Percentiles rank a stretch among this genome's conserved stretches.
Evolutionary conservation across 2,113 vertebrate genomes (phyloP).

Genomic region (Galemys pyrenaicus): DNA sequence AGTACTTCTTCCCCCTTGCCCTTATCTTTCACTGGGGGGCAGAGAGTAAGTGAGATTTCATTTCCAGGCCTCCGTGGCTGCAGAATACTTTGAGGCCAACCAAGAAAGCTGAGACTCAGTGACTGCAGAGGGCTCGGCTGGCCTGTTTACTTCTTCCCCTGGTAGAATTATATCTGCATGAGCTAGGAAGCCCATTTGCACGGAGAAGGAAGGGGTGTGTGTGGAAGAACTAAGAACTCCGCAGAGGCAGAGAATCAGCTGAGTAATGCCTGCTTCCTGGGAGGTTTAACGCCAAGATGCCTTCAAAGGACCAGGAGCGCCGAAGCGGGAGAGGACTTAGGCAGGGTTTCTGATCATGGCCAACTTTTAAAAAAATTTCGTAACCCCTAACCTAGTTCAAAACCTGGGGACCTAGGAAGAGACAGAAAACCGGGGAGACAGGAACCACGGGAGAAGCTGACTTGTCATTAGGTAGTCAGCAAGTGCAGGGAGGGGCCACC

Average conservation of each 20-base stretch:
- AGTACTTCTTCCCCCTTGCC: background rate
- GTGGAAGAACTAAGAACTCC: background rate
- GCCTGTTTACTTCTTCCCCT: background rate
- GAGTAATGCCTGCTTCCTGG: background rate
- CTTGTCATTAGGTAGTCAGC: constrained; percentile 49
- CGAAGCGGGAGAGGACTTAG: background rate
- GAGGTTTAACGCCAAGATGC: background rate
- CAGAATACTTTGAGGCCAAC: background rate
- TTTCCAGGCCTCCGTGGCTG: background rate
- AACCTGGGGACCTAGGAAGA: background rate
- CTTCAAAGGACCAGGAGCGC: background rate
- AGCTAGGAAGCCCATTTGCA: background rate
- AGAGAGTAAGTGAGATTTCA: background rate
- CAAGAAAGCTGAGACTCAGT: background rate
- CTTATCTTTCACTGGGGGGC: background rate
- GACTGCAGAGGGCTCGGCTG: background rate
- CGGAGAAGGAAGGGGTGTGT: background rate
- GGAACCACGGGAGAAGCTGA: background rate
- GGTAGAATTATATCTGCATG: background rate
- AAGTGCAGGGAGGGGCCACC: constrained; percentile 59
- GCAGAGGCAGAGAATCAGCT: background rate
- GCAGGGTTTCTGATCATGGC: background rate
- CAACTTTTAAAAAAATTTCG: background rate
- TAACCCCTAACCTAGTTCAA: background rate
- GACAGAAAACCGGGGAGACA: constrained; percentile 24